Evolutionary conservation across 2,113 vertebrate genomes (phyloP), one percentile per base, ranked within the genome.

Genomic region (Xiphorhynchus elegans): DNA sequence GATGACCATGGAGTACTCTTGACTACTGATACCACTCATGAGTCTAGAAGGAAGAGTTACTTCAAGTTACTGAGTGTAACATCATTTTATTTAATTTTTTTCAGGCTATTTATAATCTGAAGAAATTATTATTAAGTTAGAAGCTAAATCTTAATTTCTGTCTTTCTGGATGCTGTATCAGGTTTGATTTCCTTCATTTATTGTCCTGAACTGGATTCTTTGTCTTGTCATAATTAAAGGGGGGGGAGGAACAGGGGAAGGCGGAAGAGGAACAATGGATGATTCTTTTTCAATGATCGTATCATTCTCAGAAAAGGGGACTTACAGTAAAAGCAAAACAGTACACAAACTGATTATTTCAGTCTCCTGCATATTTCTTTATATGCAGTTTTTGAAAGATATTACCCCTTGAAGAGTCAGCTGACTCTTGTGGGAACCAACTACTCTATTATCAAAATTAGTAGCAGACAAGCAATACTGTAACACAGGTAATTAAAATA

Each of bases 401-500:
- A 68, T 68, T 89, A 66, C 14, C 76, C 75, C n/a, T 90, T 78
- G 13, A 35, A 87, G 47, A 88, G 24, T 72, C 69, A 93, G 33
- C 20, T 91, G 74, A 82, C 44, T 91, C 74, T 72, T 84, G 58
- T 82, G 52, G 33, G 49, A 97, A 84, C 26, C 13, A 75, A 72
- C 18, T 52, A 59, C 12, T 75, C 35, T 47, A 64, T 89, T 89
- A 91, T 35, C 20, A 89, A 89, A 96, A 95, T 78, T 72, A 84
- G 66, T 60, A 84, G 12, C 44, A 75, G 62, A 63, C 23, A 82
- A 96, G 35, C 82, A 75, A 79, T 68, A 72, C 24, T 87, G 44
- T 64, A 89, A 49, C 35, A 59, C 18, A 89, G 18, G n/a, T 72
- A 96, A 95, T 92, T 90, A 93, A 85, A 95, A 88, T 60, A 83